A percentile compares a stretch with the other conserved stretches of the same genome.
These are phyloP conservation scores for Ceratoteleas bidentatus DNA, from an alignment of 1,140 invertebrate genomes.

Conservation along the genomic window DNA sequence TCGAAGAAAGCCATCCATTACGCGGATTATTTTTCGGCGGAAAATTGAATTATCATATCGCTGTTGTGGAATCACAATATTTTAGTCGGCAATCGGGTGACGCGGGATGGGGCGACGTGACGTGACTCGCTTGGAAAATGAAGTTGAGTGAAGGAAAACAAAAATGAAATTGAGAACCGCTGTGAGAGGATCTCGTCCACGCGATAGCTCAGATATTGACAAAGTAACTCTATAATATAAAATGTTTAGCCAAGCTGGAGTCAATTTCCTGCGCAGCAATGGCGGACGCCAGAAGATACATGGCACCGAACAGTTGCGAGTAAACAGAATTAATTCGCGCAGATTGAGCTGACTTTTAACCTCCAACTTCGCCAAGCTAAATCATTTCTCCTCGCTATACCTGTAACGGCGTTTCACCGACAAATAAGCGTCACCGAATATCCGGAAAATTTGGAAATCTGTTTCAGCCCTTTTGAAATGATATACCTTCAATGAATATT, in stretches of 20 bases:
- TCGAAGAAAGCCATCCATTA: conserved; percentile 28
- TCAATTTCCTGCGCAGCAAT: conserved; percentile 63
- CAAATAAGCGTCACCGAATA: too few species aligned
- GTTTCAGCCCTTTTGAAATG: too few species aligned
- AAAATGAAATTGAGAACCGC: conserved; percentile 65
- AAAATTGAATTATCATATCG: conserved; percentile 58
- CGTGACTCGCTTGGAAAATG: conserved; percentile 51
- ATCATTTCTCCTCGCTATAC: conserved; percentile 28
- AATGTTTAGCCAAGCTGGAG: conserved; percentile 66
- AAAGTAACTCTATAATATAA: conserved; percentile 71
- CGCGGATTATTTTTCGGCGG: conserved; percentile 28
- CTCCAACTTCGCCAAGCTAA: conserved; percentile 19
- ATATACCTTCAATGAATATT: too few species aligned
- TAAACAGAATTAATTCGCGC: conserved; percentile 61
- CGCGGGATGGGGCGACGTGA: conserved; percentile 40
- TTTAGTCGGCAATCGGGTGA: conserved; percentile 41
- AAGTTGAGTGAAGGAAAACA: conserved; percentile 58
- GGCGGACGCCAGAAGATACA: conserved; percentile 44
- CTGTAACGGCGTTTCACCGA: conserved; percentile 1
- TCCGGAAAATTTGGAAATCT: too few species aligned
- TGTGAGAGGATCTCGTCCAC: conserved; percentile 41
- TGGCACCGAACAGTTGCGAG: conserved; percentile 55
- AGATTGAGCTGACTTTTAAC: conserved; percentile 58
- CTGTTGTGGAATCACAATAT: conserved; percentile 44
- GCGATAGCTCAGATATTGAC: conserved; percentile 66